Conservation (phyloP, 1,140 invertebrate species). For the Idris sp. region DNA sequence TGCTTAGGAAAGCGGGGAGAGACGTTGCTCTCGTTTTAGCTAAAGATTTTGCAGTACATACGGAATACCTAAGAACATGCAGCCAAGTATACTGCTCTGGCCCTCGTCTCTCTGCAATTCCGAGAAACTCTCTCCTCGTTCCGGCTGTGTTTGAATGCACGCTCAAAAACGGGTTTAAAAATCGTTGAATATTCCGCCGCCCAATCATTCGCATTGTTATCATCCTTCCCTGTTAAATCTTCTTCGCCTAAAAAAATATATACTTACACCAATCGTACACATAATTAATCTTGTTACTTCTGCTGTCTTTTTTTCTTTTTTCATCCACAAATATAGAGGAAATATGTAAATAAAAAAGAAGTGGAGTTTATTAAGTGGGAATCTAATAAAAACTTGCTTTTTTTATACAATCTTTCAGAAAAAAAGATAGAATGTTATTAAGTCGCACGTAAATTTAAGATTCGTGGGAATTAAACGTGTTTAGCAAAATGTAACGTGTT, state of each 20-base stretch:
- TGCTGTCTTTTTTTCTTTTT: not conserved
- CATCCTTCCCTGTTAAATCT: constrained; percentile 39
- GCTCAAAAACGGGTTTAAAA: constrained; percentile 77
- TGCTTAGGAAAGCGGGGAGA: constrained; percentile 52
- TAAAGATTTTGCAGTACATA: constrained; percentile 62
- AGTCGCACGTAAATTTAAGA: constrained; percentile 52
- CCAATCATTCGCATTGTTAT: constrained; percentile 57
- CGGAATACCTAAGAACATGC: constrained; percentile 62
- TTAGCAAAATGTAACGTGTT: constrained; percentile 16
- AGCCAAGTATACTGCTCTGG: constrained; percentile 62
- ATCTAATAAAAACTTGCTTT: too few species aligned
- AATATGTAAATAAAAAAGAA: too few species aligned
- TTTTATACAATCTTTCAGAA: too few species aligned
- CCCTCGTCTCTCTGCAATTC: constrained; percentile 68
- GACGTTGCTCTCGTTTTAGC: constrained; percentile 57
- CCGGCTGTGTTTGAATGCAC: constrained; percentile 69
- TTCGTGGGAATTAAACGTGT: constrained; percentile 55
- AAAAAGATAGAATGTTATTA: too few species aligned
- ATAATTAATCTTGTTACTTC: constrained; percentile 23
- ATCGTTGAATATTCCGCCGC: constrained; percentile 73
- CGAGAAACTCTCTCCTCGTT: constrained; percentile 69
- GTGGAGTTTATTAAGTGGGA: too few species aligned
- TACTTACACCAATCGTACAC: constrained; percentile 10
- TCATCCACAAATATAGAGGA: too few species aligned
- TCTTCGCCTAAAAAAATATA: constrained; percentile 20